A percentile compares a stretch with the other conserved stretches of the same genome.
These are phyloP conservation scores for Laticauda colubrina DNA, from an alignment of 2,113 vertebrate genomes.

Conservation along the genomic window DNA sequence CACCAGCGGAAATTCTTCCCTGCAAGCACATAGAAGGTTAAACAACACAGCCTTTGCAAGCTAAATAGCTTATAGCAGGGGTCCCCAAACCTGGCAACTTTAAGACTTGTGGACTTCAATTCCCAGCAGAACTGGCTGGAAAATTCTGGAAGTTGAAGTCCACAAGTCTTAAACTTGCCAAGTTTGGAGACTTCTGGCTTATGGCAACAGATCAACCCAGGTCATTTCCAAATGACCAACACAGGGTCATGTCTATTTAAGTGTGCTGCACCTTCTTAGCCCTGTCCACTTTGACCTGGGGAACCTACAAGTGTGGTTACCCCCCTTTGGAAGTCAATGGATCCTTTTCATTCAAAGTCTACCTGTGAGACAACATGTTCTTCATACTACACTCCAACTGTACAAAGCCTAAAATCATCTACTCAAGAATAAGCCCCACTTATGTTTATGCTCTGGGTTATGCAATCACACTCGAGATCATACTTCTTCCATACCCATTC, in stretches of 20 bases:
- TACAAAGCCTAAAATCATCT: background rate
- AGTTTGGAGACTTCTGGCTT: background rate
- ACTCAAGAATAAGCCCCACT: background rate
- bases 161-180: too few species aligned
- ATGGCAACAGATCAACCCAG: background rate
- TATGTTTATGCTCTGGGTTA: background rate
- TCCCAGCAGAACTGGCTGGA: too few species aligned
- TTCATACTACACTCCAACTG: background rate
- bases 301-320: background rate
- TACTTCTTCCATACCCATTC: background rate
- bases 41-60: background rate
- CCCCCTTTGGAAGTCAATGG: background rate
- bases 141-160: too few species aligned
- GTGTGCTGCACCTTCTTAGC: background rate
- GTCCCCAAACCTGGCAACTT: too few species aligned
- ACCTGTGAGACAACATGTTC: background rate
- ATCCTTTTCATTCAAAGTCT: background rate
- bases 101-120: too few species aligned
- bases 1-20: slow-evolving; percentile 91
- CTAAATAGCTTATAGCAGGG: background rate
- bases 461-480: background rate
- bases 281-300: background rate
- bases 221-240: background rate
- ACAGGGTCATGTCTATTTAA: background rate
- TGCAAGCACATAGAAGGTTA: slow-evolving; percentile 41